phyloP scores from a whole-genome alignment of 2,797 vertebrate genomes.

The Toxotes lorentzi region DNA sequence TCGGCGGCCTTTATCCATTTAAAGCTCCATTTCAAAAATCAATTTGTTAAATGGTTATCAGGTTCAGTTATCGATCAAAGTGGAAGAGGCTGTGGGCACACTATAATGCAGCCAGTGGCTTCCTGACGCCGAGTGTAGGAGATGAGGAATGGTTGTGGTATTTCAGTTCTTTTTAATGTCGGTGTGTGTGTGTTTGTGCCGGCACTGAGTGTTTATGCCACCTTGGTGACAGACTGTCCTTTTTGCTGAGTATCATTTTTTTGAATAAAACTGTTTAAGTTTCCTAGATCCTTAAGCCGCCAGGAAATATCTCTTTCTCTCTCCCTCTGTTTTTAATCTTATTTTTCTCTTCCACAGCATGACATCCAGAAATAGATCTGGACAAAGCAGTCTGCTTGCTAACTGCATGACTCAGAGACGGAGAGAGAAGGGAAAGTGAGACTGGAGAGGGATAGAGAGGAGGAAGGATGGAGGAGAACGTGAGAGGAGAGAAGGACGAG shows the following conservation, averaged over 20 bases:
- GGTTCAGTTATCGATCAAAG: slow-evolving; percentile 68
- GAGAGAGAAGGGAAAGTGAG: slow-evolving; percentile 15
- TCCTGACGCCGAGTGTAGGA: slow-evolving; percentile 48
- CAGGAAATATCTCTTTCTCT: slow-evolving; percentile 62
- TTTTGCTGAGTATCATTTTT: slow-evolving; percentile 70
- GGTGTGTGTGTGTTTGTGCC: slow-evolving; percentile 1
- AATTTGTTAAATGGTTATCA: slow-evolving; percentile 77
- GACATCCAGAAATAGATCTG: slow-evolving; percentile 80
- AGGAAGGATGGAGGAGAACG: slow-evolving; percentile 23
- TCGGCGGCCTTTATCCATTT: slow-evolving; percentile 56
- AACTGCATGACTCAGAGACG: slow-evolving; percentile 72
- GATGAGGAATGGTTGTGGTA: slow-evolving; percentile 44
- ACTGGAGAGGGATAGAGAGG: slow-evolving; percentile 2
- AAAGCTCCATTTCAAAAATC: slow-evolving; percentile 74
- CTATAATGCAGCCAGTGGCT: slow-evolving; percentile 54
- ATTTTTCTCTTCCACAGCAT: slow-evolving; percentile 71
- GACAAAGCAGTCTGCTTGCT: slow-evolving; percentile 74
- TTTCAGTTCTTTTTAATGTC: slow-evolving; percentile 44
- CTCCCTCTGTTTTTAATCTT: slow-evolving; percentile 72
- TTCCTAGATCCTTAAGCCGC: slow-evolving; percentile 71
- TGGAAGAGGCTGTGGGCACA: slow-evolving; percentile 41
- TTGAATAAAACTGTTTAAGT: slow-evolving; percentile 69
- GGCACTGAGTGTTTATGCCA: slow-evolving; percentile 20
- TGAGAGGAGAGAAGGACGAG: slow-evolving; percentile 42
- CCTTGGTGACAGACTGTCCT: slow-evolving; percentile 58